Conservation (phyloP, 2,888 invertebrate genomes). For the Atrina japonica region DNA sequence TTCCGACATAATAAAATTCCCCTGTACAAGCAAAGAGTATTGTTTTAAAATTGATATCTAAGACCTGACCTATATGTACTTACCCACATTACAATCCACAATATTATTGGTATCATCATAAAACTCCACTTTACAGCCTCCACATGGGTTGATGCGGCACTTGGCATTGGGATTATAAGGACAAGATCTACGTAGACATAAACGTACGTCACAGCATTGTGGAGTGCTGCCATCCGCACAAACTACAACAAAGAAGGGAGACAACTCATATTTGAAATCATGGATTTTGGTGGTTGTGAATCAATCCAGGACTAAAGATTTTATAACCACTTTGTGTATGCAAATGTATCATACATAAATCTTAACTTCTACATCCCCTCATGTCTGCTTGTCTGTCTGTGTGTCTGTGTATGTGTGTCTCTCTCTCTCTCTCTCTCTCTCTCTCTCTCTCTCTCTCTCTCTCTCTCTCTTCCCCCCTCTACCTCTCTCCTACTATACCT, state of each 20-base stretch:
- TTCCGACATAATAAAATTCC: too few relatives aligned
- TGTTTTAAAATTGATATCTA: too few relatives aligned
- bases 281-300: too few relatives aligned
- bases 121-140: conserved; percentile 38
- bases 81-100: conserved; percentile 38
- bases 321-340: too few relatives aligned
- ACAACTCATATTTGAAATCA: too few relatives aligned
- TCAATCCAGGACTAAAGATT: too few relatives aligned
- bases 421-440: too few relatives aligned
- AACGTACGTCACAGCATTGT: conserved; percentile 33
- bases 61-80: not conserved
- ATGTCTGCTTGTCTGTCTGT: too few relatives aligned
- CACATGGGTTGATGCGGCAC: conserved; percentile 43
- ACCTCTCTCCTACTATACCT: not conserved
- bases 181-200: conserved; percentile 33
- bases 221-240: conserved; percentile 28
- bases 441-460: not conserved
- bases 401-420: too few relatives aligned
- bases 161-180: conserved; percentile 29
- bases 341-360: too few relatives aligned
- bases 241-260: conserved; percentile 20
- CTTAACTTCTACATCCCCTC: too few relatives aligned
- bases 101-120: conserved; percentile 34
- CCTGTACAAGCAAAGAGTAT: too few relatives aligned
- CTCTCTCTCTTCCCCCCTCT: not conserved